Conservation (phyloP, 2,888 invertebrate species). For the Nysson spinosus region DNA sequence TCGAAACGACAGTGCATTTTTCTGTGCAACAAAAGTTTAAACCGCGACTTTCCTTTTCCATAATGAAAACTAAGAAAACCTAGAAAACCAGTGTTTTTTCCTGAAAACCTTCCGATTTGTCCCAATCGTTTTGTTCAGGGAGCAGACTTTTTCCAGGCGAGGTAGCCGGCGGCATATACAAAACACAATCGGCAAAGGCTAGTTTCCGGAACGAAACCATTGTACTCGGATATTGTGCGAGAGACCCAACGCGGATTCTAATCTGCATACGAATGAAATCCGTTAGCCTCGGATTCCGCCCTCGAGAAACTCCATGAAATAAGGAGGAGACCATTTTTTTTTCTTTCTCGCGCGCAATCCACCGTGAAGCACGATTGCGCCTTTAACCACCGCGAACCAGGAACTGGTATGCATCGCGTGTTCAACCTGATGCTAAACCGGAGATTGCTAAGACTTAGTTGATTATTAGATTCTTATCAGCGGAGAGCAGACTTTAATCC, state of each 20-base stretch:
- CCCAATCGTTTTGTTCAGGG: too few species aligned
- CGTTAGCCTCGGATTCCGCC: constrained; percentile 23
- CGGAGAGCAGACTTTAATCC: not conserved
- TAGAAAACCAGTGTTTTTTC: too few species aligned
- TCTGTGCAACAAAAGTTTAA: too few species aligned
- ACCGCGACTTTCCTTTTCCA: too few species aligned
- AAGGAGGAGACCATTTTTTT: constrained; percentile 7
- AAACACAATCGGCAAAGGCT: constrained; percentile 28
- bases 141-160: constrained; percentile 30
- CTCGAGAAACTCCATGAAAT: constrained; percentile 19
- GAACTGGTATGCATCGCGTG: constrained; percentile 8
- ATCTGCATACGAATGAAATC: constrained; percentile 52
- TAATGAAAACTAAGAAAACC: too few species aligned
- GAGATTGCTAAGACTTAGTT: too few species aligned
- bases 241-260: constrained; percentile 13
- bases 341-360: too few species aligned
- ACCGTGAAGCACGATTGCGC: too few species aligned
- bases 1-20: too few species aligned
- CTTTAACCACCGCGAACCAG: too few species aligned
- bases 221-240: constrained; percentile 26
- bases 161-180: constrained; percentile 4
- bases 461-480: not conserved
- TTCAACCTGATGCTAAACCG: too few species aligned
- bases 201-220: constrained; percentile 1
- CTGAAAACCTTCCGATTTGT: too few species aligned